Conservation (phyloP, 2,797 vertebrate species). For the Enteromius trimaculatus region DNA sequence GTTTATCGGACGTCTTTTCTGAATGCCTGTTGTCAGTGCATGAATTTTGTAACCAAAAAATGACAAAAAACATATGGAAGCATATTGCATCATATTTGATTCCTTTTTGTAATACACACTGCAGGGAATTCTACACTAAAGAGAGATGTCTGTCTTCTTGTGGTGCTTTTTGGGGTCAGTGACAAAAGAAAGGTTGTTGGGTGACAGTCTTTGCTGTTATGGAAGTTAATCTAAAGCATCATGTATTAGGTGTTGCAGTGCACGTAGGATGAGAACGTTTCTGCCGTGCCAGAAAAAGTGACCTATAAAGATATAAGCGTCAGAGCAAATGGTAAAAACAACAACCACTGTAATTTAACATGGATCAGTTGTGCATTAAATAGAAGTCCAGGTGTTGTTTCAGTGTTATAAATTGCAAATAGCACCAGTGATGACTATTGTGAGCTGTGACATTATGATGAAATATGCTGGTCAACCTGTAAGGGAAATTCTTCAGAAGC, state of each 20-base stretch:
- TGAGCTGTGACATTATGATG: background rate
- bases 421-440: background rate
- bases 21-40: too few relatives aligned
- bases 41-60: background rate
- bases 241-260: background rate
- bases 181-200: too few relatives aligned
- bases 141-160: background rate
- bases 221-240: background rate
- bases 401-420: background rate
- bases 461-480: background rate
- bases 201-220: background rate
- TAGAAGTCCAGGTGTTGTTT: background rate
- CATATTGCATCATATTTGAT: background rate
- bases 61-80: background rate
- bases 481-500: background rate
- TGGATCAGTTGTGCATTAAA: background rate
- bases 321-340: too few relatives aligned
- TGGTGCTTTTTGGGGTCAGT: background rate
- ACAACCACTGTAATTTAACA: background rate
- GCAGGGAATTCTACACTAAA: background rate
- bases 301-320: background rate
- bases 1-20: background rate
- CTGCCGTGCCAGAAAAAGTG: background rate
- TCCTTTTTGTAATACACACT: background rate
- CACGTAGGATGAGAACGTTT: background rate